phyloP scores from a whole-genome alignment of 2,113 vertebrate species.

The Toxotes jaculatrix region DNA sequence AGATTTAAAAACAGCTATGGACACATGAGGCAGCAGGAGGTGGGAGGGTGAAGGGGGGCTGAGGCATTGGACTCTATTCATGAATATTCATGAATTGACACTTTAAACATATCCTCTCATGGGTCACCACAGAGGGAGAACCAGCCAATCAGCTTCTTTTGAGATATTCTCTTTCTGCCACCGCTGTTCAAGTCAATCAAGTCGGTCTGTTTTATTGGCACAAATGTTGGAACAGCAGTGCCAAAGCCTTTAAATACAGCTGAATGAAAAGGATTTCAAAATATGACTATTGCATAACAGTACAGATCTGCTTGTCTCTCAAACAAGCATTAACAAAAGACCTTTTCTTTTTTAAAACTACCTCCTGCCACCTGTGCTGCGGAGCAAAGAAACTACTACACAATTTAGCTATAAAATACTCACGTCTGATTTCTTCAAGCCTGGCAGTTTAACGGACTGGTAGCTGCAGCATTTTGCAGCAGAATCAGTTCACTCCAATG shows the following conservation, averaged over 20 bases:
- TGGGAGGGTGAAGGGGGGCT: slow-evolving; percentile 21
- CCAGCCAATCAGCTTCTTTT: slow-evolving; percentile 67
- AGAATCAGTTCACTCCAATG: not conserved
- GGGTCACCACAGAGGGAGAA: slow-evolving; percentile 59
- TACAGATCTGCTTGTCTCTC: not conserved
- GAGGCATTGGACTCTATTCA: slow-evolving; percentile 43
- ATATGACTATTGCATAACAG: slow-evolving; percentile 5
- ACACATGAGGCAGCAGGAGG: slow-evolving; percentile 66
- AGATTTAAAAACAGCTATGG: slow-evolving; percentile 82
- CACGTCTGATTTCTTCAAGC: too few relatives aligned
- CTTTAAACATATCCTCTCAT: slow-evolving; percentile 71
- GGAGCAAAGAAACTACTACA: not conserved
- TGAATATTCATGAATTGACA: slow-evolving; percentile 81
- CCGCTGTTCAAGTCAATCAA: slow-evolving; percentile 33
- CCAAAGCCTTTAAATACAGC: slow-evolving; percentile 19
- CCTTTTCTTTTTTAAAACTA: not conserved
- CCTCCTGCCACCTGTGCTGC: not conserved
- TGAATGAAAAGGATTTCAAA: slow-evolving; percentile 27
- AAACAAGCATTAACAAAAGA: not conserved
- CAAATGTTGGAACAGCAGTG: not conserved
- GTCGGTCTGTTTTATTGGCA: slow-evolving; percentile 6
- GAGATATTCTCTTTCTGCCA: slow-evolving; percentile 29
- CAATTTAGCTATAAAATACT: not conserved
- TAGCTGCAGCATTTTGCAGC: too few relatives aligned
- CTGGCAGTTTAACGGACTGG: too few relatives aligned